phyloP scores from a whole-genome alignment of 1,140 invertebrate genomes.

The Apis cerana region DNA sequence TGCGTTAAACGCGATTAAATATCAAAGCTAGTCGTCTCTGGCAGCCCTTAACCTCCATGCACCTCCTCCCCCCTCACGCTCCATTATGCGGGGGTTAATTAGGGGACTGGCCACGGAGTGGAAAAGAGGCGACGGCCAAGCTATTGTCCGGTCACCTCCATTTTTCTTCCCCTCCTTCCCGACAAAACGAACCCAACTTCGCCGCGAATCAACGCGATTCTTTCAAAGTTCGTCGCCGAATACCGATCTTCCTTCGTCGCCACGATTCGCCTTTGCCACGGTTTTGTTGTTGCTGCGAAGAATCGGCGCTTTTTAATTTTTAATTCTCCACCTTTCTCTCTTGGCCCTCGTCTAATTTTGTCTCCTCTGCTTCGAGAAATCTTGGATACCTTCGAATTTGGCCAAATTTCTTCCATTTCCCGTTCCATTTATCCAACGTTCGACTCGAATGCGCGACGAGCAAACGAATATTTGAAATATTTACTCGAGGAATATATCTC shows the following conservation, averaged over 20 bases:
- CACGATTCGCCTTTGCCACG: not conserved
- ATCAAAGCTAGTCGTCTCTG: slow-evolving; percentile 72
- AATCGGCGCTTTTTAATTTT: too few relatives aligned
- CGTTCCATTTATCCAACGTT: too few relatives aligned
- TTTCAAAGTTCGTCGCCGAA: not conserved
- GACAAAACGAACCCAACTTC: not conserved
- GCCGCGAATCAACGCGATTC: not conserved
- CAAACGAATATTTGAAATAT: too few relatives aligned
- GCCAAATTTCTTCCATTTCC: too few relatives aligned
- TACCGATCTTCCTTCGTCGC: too few relatives aligned
- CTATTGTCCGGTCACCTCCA: slow-evolving; percentile 53
- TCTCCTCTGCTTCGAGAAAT: too few relatives aligned
- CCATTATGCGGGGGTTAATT: slow-evolving; percentile 76
- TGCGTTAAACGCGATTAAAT: slow-evolving; percentile 78
- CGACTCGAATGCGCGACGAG: too few relatives aligned
- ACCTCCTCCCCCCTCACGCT: slow-evolving; percentile 59
- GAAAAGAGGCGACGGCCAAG: slow-evolving; percentile 45
- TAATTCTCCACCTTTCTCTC: too few relatives aligned
- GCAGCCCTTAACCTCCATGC: slow-evolving; percentile 25
- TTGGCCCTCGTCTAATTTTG: too few relatives aligned
- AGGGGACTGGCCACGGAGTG: slow-evolving; percentile 52
- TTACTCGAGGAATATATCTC: too few relatives aligned
- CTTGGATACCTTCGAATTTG: too few relatives aligned
- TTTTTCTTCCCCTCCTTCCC: not conserved
- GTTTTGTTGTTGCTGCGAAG: not conserved